Evolutionary conservation across 1,140 invertebrate genomes (phyloP).

Genomic region (Steinernema feltiae): DNA sequence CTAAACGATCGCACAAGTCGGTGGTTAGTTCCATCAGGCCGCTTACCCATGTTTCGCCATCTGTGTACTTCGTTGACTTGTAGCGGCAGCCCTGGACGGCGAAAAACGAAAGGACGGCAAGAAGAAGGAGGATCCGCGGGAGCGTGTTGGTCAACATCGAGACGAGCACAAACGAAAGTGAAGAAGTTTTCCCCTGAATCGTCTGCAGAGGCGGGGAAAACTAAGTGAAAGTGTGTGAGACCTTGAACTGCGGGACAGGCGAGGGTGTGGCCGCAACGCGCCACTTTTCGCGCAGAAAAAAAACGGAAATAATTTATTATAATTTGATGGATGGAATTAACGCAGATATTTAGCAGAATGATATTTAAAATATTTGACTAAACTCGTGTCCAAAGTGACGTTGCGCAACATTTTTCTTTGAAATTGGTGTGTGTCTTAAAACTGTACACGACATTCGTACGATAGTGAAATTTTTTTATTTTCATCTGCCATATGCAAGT

Average conservation of each 20-base stretch:
- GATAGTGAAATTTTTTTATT: too few relatives aligned
- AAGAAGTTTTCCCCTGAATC: neutral
- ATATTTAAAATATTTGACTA: too few relatives aligned
- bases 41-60: constrained; percentile 37
- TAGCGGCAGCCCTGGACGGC: constrained; percentile 21
- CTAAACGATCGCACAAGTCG: constrained; percentile 17
- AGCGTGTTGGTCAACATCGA: neutral
- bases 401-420: too few relatives aligned
- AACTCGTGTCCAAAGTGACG: too few relatives aligned
- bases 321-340: too few relatives aligned
- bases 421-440: too few relatives aligned
- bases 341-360: too few relatives aligned
- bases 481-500: too few relatives aligned
- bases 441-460: too few relatives aligned
- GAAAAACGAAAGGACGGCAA: neutral
- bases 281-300: neutral
- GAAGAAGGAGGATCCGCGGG: neutral
- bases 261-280: neutral
- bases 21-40: neutral
- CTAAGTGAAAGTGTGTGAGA: neutral
- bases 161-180: neutral
- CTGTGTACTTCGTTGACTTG: constrained; percentile 21
- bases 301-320: constrained; percentile 7
- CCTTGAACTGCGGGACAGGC: neutral
- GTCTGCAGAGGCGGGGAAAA: neutral